These are phyloP conservation scores for Allacma fusca DNA, from an alignment of 2,888 invertebrate species.

Conservation along the genomic window DNA sequence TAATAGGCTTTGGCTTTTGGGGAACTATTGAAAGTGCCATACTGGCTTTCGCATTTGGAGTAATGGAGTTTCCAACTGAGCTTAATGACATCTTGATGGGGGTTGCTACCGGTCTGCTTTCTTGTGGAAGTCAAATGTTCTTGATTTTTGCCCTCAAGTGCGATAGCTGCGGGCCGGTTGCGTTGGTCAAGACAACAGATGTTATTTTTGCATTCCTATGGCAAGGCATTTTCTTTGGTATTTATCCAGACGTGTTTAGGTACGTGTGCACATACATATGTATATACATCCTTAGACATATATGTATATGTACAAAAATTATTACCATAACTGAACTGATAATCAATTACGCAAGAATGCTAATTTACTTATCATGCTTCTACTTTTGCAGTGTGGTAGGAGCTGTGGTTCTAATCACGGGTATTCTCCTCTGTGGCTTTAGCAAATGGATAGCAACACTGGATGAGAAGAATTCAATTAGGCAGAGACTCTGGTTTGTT, in stretches of 20 bases:
- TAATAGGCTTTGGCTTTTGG: conserved; percentile 57
- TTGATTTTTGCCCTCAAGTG: conserved; percentile 58
- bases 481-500: conserved; percentile 51
- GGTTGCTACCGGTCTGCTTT: conserved; percentile 51
- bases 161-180: conserved; percentile 57
- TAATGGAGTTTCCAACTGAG: conserved; percentile 55
- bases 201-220: conserved; percentile 58
- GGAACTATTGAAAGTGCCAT: conserved; percentile 55
- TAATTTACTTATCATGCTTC: neutral
- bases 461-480: conserved; percentile 47
- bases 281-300: neutral
- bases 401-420: conserved; percentile 54
- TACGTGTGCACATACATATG: conserved; percentile 43
- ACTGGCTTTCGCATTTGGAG: conserved; percentile 53
- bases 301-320: neutral
- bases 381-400: conserved; percentile 50
- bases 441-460: conserved; percentile 55
- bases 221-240: conserved; percentile 53
- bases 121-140: conserved; percentile 57
- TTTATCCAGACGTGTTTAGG: conserved; percentile 54
- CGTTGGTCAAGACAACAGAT: conserved; percentile 57
- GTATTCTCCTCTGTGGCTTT: conserved; percentile 57
- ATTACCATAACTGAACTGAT: neutral
- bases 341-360: too few species aligned
- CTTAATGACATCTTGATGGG: conserved; percentile 53